A percentile compares a stretch with the other conserved stretches of the same genome.
Evolutionary conservation across 2,113 vertebrate species (phyloP).

Genomic region (Gasterosteus aculeatus): DNA sequence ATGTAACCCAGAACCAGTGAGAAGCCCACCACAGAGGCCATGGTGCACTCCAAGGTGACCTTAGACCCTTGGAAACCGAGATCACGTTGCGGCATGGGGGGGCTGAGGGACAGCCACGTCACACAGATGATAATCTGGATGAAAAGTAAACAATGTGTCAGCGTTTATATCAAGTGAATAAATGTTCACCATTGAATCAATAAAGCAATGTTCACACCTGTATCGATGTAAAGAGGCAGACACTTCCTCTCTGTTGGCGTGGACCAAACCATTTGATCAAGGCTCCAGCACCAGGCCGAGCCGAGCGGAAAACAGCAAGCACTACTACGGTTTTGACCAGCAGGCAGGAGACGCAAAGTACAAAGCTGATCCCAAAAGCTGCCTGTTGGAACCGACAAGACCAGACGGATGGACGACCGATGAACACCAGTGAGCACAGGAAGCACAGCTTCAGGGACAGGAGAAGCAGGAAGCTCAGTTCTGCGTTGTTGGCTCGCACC

Average conservation of each 20-base stretch:
- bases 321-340: slow-evolving; percentile 81
- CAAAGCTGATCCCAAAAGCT: slow-evolving; percentile 81
- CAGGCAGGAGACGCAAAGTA: slow-evolving; percentile 79
- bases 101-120: slow-evolving; percentile 73
- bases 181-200: neutral
- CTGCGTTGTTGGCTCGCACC: slow-evolving; percentile 81
- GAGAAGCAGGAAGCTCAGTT: slow-evolving; percentile 80
- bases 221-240: slow-evolving; percentile 58
- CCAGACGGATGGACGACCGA: slow-evolving; percentile 73
- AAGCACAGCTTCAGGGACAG: slow-evolving; percentile 80
- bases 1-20: slow-evolving; percentile 78
- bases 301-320: slow-evolving; percentile 72
- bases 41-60: slow-evolving; percentile 73
- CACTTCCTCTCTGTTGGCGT: slow-evolving; percentile 74
- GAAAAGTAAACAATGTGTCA: neutral
- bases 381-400: slow-evolving; percentile 80
- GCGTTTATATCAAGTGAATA: neutral
- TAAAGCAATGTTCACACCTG: slow-evolving; percentile 44
- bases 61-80: slow-evolving; percentile 64
- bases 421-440: slow-evolving; percentile 80
- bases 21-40: slow-evolving; percentile 73
- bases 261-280: slow-evolving; percentile 78
- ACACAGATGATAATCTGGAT: slow-evolving; percentile 75
- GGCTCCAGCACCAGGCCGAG: slow-evolving; percentile 62
- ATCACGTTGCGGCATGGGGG: slow-evolving; percentile 68